Percentiles rank a stretch among this genome's conserved stretches.
Conservation (phyloP, 2,888 invertebrate species). For the Agrochola litura region DNA sequence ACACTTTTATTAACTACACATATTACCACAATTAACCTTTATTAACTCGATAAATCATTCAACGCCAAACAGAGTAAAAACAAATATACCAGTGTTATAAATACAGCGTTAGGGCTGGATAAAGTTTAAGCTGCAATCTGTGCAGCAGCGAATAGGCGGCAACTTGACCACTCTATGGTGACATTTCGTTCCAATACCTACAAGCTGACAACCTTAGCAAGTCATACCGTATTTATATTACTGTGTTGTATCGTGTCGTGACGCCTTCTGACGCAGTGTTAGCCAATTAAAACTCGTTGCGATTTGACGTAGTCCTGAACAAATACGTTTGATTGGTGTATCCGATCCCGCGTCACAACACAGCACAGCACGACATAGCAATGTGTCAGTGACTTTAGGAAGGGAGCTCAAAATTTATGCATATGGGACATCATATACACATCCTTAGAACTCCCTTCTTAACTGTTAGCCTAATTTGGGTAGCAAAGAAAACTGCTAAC, state of each 20-base stretch:
- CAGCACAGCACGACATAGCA: too few species aligned
- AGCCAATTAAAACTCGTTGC: too few species aligned
- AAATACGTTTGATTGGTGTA: too few species aligned
- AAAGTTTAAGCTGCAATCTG: neutral
- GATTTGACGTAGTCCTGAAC: too few species aligned
- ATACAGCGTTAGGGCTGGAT: conserved; percentile 27
- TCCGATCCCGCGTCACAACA: too few species aligned
- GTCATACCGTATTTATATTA: too few species aligned
- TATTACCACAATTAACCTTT: conserved; percentile 30
- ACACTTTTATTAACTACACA: conserved; percentile 1
- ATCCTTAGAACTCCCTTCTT: neutral
- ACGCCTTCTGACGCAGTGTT: too few species aligned
- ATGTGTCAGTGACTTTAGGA: too few species aligned
- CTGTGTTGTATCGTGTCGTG: too few species aligned
- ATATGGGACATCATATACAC: too few species aligned
- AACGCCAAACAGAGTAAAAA: conserved; percentile 26
- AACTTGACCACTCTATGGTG: neutral
- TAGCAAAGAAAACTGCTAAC: neutral
- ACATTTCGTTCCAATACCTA: neutral
- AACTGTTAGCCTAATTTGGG: neutral
- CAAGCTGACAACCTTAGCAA: neutral
- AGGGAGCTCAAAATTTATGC: too few species aligned
- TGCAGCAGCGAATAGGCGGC: neutral
- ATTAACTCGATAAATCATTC: conserved; percentile 52
- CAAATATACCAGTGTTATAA: conserved; percentile 15